Conservation (phyloP, 2,797 vertebrate species). For the Phataginus tetradactyla region DNA sequence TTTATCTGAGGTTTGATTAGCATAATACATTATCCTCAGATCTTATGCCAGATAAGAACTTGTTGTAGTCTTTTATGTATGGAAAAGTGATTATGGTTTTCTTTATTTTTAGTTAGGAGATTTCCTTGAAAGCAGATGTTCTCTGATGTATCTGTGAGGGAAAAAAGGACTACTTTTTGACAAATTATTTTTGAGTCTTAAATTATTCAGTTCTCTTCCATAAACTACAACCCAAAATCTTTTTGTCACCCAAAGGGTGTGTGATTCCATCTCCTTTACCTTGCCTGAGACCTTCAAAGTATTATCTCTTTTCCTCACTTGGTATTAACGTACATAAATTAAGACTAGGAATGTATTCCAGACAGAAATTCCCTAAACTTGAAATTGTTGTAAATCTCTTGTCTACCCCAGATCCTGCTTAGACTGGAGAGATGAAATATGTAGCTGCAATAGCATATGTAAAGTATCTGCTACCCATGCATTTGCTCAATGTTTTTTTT, state of each 20-base stretch:
- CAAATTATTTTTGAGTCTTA: background rate
- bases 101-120: background rate
- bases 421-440: background rate
- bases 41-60: background rate
- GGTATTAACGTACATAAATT: background rate
- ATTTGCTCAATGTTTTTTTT: background rate
- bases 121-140: background rate
- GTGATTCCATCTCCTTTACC: background rate
- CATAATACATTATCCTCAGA: background rate
- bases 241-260: background rate
- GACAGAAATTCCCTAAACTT: background rate
- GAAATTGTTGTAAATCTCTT: background rate
- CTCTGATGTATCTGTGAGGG: background rate
- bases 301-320: background rate
- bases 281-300: background rate
- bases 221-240: background rate
- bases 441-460: background rate
- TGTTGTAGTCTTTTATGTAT: background rate
- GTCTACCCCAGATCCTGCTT: background rate
- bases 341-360: background rate
- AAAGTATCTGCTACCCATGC: background rate
- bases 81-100: background rate
- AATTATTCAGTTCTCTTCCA: background rate
- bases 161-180: background rate
- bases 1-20: background rate